Evolutionary conservation across 2,113 vertebrate species (phyloP).

Genomic region (Equus przewalskii): DNA sequence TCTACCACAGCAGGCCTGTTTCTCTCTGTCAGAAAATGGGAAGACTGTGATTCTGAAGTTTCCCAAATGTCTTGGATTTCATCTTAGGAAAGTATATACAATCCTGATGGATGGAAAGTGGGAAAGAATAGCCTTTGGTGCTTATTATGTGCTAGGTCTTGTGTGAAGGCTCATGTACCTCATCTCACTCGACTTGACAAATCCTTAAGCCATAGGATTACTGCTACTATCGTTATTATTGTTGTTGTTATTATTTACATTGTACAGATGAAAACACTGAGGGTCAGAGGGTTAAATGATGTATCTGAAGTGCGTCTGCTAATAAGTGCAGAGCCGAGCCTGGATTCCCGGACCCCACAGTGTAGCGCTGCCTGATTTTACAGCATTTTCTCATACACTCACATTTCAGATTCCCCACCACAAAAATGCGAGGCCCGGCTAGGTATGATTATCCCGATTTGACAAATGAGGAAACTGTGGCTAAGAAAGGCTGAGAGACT

Average conservation of each 20-base stretch:
- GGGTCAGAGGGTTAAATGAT: not conserved
- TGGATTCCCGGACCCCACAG: not conserved
- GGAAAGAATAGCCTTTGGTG: not conserved
- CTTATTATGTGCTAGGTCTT: not conserved
- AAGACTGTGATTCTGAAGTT: not conserved
- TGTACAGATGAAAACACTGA: not conserved
- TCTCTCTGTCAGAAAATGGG: not conserved
- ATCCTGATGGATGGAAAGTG: not conserved
- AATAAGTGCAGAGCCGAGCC: no score
- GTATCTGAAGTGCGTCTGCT: not conserved
- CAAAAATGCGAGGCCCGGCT: not conserved
- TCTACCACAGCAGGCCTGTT: not conserved
- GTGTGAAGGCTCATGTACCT: not conserved
- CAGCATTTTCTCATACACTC: not conserved
- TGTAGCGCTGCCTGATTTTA: not conserved
- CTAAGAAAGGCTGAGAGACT: conserved; percentile 50
- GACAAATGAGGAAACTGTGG: conserved; percentile 57
- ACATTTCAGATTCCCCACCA: not conserved
- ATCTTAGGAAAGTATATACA: conserved; percentile 4
- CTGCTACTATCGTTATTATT: not conserved
- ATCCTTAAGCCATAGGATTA: not conserved
- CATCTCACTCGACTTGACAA: not conserved
- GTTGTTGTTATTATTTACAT: not conserved
- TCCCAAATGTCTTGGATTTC: conserved; percentile 47
- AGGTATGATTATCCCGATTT: conserved; percentile 15